phyloP scores from a whole-genome alignment of 2,797 vertebrate species.

The Periophthalmus magnuspinnatus region DNA sequence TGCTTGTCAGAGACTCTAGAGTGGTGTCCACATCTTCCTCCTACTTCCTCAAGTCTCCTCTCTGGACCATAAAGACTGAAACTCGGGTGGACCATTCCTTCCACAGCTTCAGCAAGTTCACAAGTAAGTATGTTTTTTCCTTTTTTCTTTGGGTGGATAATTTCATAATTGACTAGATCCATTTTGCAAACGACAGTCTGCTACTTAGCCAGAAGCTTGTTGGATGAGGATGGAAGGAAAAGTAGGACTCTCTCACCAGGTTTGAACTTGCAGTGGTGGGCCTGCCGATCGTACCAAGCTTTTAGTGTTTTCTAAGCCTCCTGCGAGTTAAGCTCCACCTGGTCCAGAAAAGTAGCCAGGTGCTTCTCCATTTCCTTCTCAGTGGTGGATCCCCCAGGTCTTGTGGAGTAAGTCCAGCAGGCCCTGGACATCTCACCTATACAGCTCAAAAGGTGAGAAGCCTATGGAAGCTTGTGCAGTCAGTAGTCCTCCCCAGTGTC shows the following conservation, averaged over 20 bases:
- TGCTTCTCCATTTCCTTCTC: too few relatives aligned
- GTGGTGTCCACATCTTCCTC: background rate
- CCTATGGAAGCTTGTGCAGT: too few relatives aligned
- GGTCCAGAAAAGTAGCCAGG: too few relatives aligned
- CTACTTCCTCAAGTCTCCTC: background rate
- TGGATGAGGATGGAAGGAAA: background rate
- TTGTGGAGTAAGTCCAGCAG: too few relatives aligned
- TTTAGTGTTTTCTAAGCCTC: too few relatives aligned
- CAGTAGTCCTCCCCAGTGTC: too few relatives aligned
- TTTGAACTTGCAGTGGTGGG: background rate
- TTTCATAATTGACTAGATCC: background rate
- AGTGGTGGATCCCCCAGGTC: too few relatives aligned
- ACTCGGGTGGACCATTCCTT: background rate
- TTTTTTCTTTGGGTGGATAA: background rate
- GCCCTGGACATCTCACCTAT: too few relatives aligned
- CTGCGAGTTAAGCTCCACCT: too few relatives aligned
- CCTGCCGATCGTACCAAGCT: conserved; percentile 2
- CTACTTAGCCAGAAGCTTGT: conserved; percentile 10
- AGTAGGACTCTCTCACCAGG: conserved; percentile 1
- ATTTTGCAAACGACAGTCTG: background rate
- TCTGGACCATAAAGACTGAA: background rate
- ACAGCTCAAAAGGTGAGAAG: too few relatives aligned
- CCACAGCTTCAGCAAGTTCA: too few relatives aligned
- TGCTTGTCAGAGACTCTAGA: too few relatives aligned
- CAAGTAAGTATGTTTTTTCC: background rate